These are phyloP conservation scores for Puntigrus tetrazona DNA, from an alignment of 2,113 vertebrate species.

Conservation along the genomic window DNA sequence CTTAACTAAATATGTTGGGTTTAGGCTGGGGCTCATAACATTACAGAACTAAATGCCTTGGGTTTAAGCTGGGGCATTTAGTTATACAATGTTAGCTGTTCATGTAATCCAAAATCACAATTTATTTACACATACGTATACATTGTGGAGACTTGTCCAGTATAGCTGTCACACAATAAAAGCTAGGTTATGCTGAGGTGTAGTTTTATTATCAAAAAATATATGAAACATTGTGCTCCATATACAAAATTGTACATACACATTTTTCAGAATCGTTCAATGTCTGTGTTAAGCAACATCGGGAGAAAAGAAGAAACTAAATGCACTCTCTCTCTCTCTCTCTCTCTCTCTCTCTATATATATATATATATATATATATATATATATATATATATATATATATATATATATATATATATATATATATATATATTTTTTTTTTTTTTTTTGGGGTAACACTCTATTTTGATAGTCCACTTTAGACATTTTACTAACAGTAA, in stretches of 20 bases:
- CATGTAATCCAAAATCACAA: neutral
- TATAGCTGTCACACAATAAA: conserved; percentile 19
- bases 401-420: too few relatives aligned
- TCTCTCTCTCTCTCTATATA: too few relatives aligned
- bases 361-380: too few relatives aligned
- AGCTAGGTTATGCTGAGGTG: conserved; percentile 20
- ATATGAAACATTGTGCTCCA: conserved; percentile 45
- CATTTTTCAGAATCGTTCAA: neutral
- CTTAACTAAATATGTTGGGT: too few relatives aligned
- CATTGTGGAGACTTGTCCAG: conserved; percentile 6
- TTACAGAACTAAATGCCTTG: too few relatives aligned
- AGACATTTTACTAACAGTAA: too few relatives aligned
- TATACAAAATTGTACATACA: conserved; percentile 47
- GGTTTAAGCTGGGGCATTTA: neutral
- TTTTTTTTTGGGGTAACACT: too few relatives aligned
- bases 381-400: too few relatives aligned
- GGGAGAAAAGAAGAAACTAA: conserved; percentile 22
- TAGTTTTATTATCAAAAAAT: conserved; percentile 43
- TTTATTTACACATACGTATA: conserved; percentile 53
- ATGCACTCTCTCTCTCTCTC: too few relatives aligned
- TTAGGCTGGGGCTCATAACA: too few relatives aligned
- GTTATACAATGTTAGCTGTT: neutral
- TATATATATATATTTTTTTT: too few relatives aligned
- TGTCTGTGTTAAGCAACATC: neutral
- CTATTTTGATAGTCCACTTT: too few relatives aligned